A percentile compares a stretch with the other conserved stretches of the same genome.
Evolutionary conservation across 2,797 vertebrate species (phyloP).

Genomic region (Cryptoprocta ferox): DNA sequence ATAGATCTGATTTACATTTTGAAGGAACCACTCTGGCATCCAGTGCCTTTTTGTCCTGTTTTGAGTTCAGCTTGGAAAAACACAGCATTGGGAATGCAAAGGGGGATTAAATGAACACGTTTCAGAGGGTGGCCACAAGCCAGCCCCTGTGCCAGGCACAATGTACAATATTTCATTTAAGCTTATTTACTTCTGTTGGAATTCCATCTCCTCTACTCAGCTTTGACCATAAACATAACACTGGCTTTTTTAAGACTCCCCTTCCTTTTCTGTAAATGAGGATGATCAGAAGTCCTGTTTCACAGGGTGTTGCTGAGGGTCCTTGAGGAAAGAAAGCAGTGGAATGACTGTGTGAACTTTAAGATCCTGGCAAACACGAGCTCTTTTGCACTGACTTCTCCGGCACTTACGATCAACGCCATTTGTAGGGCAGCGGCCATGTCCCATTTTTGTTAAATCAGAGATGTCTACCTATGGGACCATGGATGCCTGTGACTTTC

Average conservation of each 20-base stretch:
- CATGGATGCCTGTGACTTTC: neutral
- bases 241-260: neutral
- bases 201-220: neutral
- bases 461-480: neutral
- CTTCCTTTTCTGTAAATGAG: constrained; percentile 34
- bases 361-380: neutral
- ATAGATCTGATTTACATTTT: neutral
- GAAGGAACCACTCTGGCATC: neutral
- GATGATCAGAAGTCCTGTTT: neutral
- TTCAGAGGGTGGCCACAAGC: neutral
- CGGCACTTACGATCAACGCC: neutral
- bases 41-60: neutral
- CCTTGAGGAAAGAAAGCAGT: neutral
- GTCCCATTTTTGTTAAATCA: neutral
- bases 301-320: neutral
- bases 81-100: neutral
- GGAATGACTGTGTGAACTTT: neutral
- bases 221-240: neutral
- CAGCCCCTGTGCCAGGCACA: neutral
- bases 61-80: neutral
- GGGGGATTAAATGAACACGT: neutral
- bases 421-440: fast-evolving
- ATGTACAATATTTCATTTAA: neutral
- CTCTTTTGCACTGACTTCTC: neutral
- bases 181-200: neutral